Evolutionary conservation across 2,113 vertebrate genomes (phyloP).

Genomic region (Struthidea cinerea): DNA sequence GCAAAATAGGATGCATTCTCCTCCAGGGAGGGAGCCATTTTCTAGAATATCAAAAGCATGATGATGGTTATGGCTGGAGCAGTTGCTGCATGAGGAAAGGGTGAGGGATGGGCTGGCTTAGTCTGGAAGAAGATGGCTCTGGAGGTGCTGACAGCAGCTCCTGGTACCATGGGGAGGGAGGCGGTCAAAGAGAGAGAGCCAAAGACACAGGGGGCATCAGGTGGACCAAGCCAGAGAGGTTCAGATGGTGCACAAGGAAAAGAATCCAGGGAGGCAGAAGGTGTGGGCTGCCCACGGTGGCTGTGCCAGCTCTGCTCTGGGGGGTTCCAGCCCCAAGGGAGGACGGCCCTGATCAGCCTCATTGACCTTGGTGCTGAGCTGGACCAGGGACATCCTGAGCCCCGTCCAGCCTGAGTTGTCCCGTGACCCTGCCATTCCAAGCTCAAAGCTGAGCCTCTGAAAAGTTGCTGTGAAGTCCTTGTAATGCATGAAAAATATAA

Average conservation of each 20-base stretch:
- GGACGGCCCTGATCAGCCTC: not conserved
- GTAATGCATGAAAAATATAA: not conserved
- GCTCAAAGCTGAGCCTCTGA: not conserved
- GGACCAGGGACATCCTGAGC: not conserved
- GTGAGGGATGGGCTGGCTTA: not conserved
- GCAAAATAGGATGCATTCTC: not conserved
- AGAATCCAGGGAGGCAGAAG: not conserved
- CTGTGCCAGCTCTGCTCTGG: not conserved
- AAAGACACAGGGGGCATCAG: not conserved
- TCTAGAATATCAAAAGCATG: not conserved
- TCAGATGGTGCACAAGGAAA: not conserved
- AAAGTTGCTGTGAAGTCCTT: not conserved
- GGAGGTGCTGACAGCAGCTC: not conserved
- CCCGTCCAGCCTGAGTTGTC: accelerated
- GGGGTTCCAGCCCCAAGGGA: not conserved
- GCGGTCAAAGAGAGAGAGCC: not conserved
- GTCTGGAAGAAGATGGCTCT: not conserved
- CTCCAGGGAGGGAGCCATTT: not conserved
- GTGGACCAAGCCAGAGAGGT: not conserved
- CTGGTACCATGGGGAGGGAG: accelerated
- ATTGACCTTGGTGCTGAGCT: not conserved
- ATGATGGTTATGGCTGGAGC: not conserved
- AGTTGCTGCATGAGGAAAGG: accelerated
- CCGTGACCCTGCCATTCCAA: accelerated
- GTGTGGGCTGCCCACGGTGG: not conserved